Evolutionary conservation across 2,888 invertebrate genomes (phyloP), one percentile per base, ranked within the genome.

Genomic region (Cantharis rufa): DNA sequence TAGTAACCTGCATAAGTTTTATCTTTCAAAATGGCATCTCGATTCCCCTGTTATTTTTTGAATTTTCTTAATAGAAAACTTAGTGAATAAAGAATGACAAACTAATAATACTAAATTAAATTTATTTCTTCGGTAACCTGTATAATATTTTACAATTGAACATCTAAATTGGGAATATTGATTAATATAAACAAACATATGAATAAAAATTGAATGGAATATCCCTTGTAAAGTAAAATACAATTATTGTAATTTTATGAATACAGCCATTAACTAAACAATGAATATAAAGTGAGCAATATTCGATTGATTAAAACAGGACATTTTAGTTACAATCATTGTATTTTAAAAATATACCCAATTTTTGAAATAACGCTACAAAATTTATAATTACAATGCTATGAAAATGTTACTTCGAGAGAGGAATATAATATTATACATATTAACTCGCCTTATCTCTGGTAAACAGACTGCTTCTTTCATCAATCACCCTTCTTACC

Each of bases 401-500:
- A 48, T 48, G 48, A 48, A 48, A 48, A 48, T 48, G 48, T 48
- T 48, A n/a, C n/a, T 48, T n/a, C 48, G 32, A 72, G 27, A 76
- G 61, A 32, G 18, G 83, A 83, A 84, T 84, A 84, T 83, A 81
- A 82, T 81, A 83, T 66, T 66, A 66, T 66, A 66, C 64, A 66
- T 66, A 66, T 83, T 83, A 82, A 81, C 78, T 78, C 75, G 78
- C 75, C 82, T 85, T 86, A 85, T 85, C 85, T 81, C 80, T 78
- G 77, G 70, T 70, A 78, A 82, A 81, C 85, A 86, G 84, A 82
- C 84, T 83, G 68, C 73, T 80, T 85, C 85, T 85, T 85, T 84
- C 85, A 86, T 85, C 85, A 86, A 86, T 86, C 85, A 86, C 81
- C 77, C 75, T 76, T 77, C 80, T 78, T 75, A 75, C 75, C 74